Conservation (phyloP, 1,140 invertebrate genomes). For the Drosophila pseudoananassae region DNA sequence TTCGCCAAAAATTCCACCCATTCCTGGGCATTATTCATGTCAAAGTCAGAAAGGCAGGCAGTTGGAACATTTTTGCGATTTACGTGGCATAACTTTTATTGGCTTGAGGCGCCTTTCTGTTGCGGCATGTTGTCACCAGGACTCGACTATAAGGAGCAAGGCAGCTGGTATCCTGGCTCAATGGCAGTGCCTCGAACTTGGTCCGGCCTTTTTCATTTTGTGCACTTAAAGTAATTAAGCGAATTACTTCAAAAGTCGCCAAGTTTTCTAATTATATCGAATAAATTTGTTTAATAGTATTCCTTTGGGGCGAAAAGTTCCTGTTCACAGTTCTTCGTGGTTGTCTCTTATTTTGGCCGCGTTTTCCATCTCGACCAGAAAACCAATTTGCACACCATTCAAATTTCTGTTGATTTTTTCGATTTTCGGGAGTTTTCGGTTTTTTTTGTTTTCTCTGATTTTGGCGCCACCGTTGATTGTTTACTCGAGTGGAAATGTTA, state of each 20-base stretch:
- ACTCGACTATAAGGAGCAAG: slow-evolving; percentile 14
- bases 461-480: slow-evolving; percentile 63
- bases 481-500: slow-evolving; percentile 79
- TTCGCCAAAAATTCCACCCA: slow-evolving; percentile 44
- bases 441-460: slow-evolving; percentile 59
- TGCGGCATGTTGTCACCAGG: slow-evolving; percentile 66
- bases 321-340: slow-evolving; percentile 10
- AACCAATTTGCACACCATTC: slow-evolving; percentile 72
- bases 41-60: slow-evolving; percentile 53
- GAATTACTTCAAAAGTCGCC: slow-evolving; percentile 82
- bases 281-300: slow-evolving; percentile 82
- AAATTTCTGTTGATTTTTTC: slow-evolving; percentile 31
- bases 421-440: slow-evolving; percentile 28
- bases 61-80: slow-evolving; percentile 60
- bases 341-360: slow-evolving; percentile 24
- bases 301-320: slow-evolving; percentile 47
- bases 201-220: slow-evolving; percentile 46
- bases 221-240: slow-evolving; percentile 81
- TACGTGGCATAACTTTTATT: slow-evolving; percentile 68
- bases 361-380: slow-evolving; percentile 16
- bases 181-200: slow-evolving; percentile 41
- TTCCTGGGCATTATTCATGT: slow-evolving; percentile 51
- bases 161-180: slow-evolving; percentile 15
- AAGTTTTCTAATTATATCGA: slow-evolving; percentile 83
- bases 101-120: slow-evolving; percentile 67